Evolutionary conservation across 2,797 vertebrate species (phyloP).

Genomic region (Schizothorax lantsangensis): DNA sequence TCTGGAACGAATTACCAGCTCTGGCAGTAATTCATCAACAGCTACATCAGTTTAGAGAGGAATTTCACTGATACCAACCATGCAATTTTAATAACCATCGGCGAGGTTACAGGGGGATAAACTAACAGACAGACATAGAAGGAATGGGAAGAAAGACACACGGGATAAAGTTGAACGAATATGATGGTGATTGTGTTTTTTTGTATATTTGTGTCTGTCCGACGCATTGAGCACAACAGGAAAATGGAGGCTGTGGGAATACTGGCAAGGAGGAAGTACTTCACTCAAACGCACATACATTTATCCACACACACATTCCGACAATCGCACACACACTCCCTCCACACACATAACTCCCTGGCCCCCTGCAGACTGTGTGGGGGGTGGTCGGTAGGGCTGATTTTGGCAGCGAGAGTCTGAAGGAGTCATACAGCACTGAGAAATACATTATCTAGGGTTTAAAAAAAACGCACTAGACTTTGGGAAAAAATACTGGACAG

Average conservation of each 20-base stretch:
- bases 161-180: not conserved
- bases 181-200: constrained; percentile 1
- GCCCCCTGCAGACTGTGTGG: constrained; percentile 49
- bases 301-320: constrained; percentile 45
- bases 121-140: constrained; percentile 31
- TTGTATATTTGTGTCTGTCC: constrained; percentile 37
- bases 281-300: constrained; percentile 35
- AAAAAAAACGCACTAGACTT: constrained; percentile 43
- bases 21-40: constrained; percentile 59
- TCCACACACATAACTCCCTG: constrained; percentile 6
- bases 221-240: constrained; percentile 53
- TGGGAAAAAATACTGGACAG: constrained; percentile 1
- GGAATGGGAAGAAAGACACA: constrained; percentile 11
- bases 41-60: constrained; percentile 52
- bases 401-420: constrained; percentile 57
- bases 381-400: constrained; percentile 57
- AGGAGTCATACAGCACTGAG: constrained; percentile 55
- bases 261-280: constrained; percentile 55
- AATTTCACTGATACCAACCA: constrained; percentile 61
- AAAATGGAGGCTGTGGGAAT: constrained; percentile 57
- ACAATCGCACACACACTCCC: not conserved
- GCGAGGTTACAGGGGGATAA: constrained; percentile 45
- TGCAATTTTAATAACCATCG: constrained; percentile 60
- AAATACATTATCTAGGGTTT: constrained; percentile 55
- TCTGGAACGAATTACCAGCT: constrained; percentile 61